A percentile compares a stretch with the other conserved stretches of the same genome.
These are phyloP conservation scores for Caenorhabditis briggsae DNA, from an alignment of 1,140 invertebrate species.

Conservation along the genomic window DNA sequence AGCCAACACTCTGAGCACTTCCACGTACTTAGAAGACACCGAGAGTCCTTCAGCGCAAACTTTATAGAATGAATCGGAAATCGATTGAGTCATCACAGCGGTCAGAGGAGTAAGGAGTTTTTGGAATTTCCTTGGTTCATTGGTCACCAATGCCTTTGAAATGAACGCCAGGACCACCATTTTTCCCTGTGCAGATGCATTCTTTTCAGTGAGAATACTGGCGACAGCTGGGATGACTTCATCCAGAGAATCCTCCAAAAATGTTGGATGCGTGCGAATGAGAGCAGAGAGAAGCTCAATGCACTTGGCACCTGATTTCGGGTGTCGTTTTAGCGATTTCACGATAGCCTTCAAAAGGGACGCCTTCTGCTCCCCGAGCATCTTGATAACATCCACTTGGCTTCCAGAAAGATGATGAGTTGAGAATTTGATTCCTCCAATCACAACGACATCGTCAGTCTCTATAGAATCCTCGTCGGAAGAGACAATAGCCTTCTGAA, in stretches of 20 bases:
- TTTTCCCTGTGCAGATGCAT: constrained; percentile 84
- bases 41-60: constrained; percentile 80
- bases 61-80: constrained; percentile 94
- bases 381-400: constrained; percentile 62
- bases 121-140: neutral
- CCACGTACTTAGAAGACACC: neutral
- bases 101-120: constrained; percentile 45
- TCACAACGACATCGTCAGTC: constrained; percentile 52
- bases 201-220: constrained; percentile 87
- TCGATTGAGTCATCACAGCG: neutral
- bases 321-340: constrained; percentile 35
- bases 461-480: constrained; percentile 16
- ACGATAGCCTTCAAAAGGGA: neutral
- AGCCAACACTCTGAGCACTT: neutral
- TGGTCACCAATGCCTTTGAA: constrained; percentile 14
- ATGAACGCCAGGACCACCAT: constrained; percentile 59
- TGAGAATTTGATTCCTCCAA: constrained; percentile 56
- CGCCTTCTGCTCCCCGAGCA: constrained; percentile 71
- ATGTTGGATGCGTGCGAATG: constrained; percentile 60
- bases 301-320: constrained; percentile 81
- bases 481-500: constrained; percentile 1
- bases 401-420: constrained; percentile 47
- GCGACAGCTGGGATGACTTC: constrained; percentile 62
- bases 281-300: constrained; percentile 67
- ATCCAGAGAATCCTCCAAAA: constrained; percentile 64